Conservation (phyloP, 2,888 invertebrate species). For the Heteropelma amictum region DNA sequence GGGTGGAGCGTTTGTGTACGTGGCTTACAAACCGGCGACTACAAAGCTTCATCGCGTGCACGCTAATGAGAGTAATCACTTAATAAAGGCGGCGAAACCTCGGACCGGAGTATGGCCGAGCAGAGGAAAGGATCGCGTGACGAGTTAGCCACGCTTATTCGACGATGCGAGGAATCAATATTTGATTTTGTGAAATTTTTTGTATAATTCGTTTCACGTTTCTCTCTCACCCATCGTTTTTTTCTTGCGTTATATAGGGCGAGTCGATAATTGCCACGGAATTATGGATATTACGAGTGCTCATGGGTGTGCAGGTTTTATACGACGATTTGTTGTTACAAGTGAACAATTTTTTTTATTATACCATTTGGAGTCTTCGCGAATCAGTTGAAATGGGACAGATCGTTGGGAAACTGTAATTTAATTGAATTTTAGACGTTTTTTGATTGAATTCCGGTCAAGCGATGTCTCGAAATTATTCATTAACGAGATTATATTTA, state of each 20-base stretch:
- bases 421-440: no score
- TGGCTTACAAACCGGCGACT: constrained; percentile 46
- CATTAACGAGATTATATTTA: no score
- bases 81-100: constrained; percentile 72
- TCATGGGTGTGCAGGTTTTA: not conserved
- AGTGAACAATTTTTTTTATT: not conserved
- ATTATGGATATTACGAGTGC: constrained; percentile 36
- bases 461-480: no score
- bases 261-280: constrained; percentile 51
- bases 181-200: constrained; percentile 71
- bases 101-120: constrained; percentile 33
- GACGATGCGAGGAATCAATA: constrained; percentile 69
- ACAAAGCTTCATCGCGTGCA: constrained; percentile 76
- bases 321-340: not conserved
- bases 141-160: constrained; percentile 56
- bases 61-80: constrained; percentile 77
- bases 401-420: no score
- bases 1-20: constrained; percentile 37
- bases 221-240: constrained; percentile 35
- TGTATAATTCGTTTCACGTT: constrained; percentile 43
- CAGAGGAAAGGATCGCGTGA: constrained; percentile 57
- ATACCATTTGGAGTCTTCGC: no score
- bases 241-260: not conserved
- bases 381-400: no score
- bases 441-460: no score